phyloP scores from a whole-genome alignment of 2,113 vertebrate species.

The Sebastes schlegelii region DNA sequence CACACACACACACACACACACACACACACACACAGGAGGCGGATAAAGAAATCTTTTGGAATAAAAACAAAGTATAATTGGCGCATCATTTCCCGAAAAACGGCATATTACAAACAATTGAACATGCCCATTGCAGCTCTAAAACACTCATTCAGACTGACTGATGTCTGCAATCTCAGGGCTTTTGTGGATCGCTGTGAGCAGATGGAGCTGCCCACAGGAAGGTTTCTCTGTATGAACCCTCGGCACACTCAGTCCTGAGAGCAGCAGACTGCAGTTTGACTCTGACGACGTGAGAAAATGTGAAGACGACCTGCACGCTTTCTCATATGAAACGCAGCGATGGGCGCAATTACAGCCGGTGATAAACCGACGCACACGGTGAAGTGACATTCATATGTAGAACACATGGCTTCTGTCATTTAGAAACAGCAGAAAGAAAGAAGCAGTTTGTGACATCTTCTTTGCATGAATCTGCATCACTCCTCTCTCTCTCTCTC shows the following conservation, averaged over 20 bases:
- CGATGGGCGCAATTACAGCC: constrained; percentile 11
- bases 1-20: not conserved
- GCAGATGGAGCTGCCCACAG: constrained; percentile 57
- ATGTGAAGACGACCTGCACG: not conserved
- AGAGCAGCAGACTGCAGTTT: constrained; percentile 23
- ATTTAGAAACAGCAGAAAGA: not conserved
- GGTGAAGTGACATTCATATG: constrained; percentile 4
- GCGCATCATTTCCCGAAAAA: not conserved
- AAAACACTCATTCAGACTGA: constrained; percentile 33
- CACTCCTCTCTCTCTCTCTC: not conserved
- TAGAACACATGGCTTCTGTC: not conserved
- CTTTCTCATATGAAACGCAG: not conserved
- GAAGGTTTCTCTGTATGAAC: constrained; percentile 41
- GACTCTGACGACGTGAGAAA: constrained; percentile 40
- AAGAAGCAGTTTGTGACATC: not conserved
- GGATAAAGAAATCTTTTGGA: not conserved
- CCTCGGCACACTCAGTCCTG: constrained; percentile 8
- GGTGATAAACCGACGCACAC: constrained; percentile 1
- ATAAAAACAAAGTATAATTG: not conserved
- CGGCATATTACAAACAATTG: not conserved
- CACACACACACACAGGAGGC: not conserved
- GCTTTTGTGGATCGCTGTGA: constrained; percentile 18
- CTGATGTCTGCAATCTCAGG: constrained; percentile 40
- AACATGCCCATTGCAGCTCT: not conserved
- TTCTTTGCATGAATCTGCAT: not conserved